Percentiles rank a stretch among this genome's conserved stretches.
Conservation (phyloP, 1,140 invertebrate genomes). For the Rhagoletis pomonella region DNA sequence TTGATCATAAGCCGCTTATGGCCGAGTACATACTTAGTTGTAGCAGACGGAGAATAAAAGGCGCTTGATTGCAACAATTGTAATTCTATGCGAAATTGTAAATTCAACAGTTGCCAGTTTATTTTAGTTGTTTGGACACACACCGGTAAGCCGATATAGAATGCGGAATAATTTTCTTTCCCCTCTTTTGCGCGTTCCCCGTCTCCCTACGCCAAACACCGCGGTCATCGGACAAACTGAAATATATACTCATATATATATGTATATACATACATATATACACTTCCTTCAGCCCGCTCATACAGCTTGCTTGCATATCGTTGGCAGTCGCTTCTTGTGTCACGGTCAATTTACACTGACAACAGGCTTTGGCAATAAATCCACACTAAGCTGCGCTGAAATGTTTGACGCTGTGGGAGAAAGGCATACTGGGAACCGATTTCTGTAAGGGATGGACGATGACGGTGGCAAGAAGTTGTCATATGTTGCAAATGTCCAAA, state of each 20-base stretch:
- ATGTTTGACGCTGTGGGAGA: not conserved
- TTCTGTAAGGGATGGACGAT: not conserved
- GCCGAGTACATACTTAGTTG: not conserved
- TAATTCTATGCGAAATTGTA: not conserved
- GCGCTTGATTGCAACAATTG: conserved; percentile 2
- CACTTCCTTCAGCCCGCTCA: not conserved
- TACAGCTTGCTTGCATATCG: not conserved
- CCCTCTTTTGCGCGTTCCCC: not conserved
- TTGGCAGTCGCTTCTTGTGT: not conserved
- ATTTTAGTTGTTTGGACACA: not conserved
- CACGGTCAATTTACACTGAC: conserved; percentile 50
- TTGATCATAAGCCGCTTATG: conserved; percentile 7
- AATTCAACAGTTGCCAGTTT: not conserved
- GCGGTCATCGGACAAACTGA: not conserved
- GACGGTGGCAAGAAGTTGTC: not conserved
- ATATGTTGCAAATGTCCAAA: not conserved
- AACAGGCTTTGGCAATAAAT: conserved; percentile 47
- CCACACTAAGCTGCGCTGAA: conserved; percentile 35
- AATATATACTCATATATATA: not conserved
- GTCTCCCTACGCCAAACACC: too few species aligned
- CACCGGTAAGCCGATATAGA: not conserved
- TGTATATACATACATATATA: too few species aligned
- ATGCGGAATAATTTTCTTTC: not conserved
- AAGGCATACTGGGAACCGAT: not conserved
- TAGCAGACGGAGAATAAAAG: not conserved